phyloP scores from a whole-genome alignment of 2,113 vertebrate genomes.

The Aptenodytes forsteri region DNA sequence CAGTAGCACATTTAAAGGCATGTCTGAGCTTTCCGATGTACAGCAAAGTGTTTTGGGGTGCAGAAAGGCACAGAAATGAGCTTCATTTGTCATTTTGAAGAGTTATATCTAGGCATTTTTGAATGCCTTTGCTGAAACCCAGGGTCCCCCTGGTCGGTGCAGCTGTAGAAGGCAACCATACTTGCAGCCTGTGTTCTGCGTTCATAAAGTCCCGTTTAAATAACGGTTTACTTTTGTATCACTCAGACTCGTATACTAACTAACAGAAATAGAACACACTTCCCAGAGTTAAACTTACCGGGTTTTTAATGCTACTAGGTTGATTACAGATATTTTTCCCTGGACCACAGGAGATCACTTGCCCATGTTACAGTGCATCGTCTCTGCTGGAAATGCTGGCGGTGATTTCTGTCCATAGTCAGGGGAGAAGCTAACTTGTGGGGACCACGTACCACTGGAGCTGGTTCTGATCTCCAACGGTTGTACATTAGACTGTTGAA shows the following conservation, averaged over 20 bases:
- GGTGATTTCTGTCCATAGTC: neutral
- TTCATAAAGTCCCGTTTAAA: neutral
- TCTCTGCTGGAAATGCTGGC: neutral
- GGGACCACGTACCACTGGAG: rapidly evolving
- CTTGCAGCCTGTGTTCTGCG: neutral
- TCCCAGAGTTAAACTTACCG: neutral
- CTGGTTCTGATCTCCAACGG: neutral
- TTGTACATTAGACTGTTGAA: neutral
- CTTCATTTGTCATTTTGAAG: neutral
- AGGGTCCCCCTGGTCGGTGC: neutral
- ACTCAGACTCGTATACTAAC: neutral
- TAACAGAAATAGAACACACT: neutral
- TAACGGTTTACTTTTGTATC: neutral
- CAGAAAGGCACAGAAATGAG: neutral
- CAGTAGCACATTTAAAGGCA: neutral
- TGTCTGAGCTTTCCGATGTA: neutral
- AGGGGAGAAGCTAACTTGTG: neutral
- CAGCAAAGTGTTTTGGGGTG: neutral
- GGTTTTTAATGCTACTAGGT: neutral
- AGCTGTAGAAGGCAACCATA: neutral
- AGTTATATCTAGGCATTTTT: neutral
- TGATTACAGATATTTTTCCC: neutral
- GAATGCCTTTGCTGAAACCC: neutral
- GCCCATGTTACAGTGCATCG: rapidly evolving
- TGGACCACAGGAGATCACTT: neutral